A percentile compares a stretch with the other conserved stretches of the same genome.
Conservation (phyloP, 2,113 vertebrate species). For the Cyprinodon brontotheroides region DNA sequence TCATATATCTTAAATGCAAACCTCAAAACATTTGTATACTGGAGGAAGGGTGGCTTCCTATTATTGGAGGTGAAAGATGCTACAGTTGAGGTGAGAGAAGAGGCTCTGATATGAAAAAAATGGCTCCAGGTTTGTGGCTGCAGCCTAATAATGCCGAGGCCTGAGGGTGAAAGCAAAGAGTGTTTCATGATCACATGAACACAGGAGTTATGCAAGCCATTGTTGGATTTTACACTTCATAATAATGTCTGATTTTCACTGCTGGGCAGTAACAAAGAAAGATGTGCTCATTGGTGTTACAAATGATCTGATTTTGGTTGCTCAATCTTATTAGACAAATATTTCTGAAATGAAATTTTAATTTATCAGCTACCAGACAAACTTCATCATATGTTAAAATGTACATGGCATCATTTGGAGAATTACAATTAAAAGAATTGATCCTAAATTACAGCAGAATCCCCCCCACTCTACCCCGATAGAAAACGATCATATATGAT, state of each 20-base stretch:
- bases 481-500: too few species aligned
- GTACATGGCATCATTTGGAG: too few species aligned
- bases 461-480: too few species aligned
- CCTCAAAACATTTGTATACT: constrained; percentile 29
- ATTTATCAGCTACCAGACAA: too few species aligned
- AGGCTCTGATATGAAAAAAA: constrained; percentile 23
- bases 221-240: constrained; percentile 41
- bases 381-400: too few species aligned
- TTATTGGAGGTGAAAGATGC: constrained; percentile 26
- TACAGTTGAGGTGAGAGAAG: constrained; percentile 7
- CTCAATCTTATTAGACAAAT: too few species aligned
- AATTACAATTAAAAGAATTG: too few species aligned
- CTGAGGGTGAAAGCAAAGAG: constrained; percentile 16
- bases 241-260: constrained; percentile 23
- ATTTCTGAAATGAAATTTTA: too few species aligned
- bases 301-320: background rate
- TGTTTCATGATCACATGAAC: constrained; percentile 14
- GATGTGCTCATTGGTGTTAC: background rate
- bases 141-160: constrained; percentile 23
- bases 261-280: constrained; percentile 17
- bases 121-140: constrained; percentile 15
- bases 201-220: constrained; percentile 46
- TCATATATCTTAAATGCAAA: constrained; percentile 26
- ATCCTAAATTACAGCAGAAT: background rate
- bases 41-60: background rate